Conservation (phyloP, 2,797 vertebrate genomes). For the Agapornis canus region DNA sequence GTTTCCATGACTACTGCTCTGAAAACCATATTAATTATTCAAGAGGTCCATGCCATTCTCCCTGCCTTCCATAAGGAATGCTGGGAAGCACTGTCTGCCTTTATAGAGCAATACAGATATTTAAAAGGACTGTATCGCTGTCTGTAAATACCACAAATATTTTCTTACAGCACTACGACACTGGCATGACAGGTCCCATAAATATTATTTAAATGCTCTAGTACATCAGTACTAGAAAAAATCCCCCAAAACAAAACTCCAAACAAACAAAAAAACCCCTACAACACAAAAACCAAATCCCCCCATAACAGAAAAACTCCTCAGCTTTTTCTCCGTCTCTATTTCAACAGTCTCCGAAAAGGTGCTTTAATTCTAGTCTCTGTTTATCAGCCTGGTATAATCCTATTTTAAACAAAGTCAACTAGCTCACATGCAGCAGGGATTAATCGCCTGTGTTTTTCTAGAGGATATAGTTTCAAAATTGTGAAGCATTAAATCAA, state of each 20-base stretch:
- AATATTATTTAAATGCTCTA: constrained; percentile 64
- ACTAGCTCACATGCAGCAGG: constrained; percentile 15
- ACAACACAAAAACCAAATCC: background rate
- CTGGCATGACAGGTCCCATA: constrained; percentile 32
- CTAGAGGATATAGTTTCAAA: constrained; percentile 34
- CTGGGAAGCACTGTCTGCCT: constrained; percentile 69
- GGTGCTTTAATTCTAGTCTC: constrained; percentile 36
- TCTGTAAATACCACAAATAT: constrained; percentile 64
- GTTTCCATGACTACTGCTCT: constrained; percentile 83
- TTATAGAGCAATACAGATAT: constrained; percentile 69
- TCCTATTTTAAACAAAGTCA: constrained; percentile 64
- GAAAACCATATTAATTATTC: constrained; percentile 84
- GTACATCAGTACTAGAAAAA: background rate
- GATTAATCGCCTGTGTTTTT: constrained; percentile 36
- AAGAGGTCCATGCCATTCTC: constrained; percentile 78
- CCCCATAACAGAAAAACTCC: background rate
- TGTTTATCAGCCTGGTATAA: constrained; percentile 46
- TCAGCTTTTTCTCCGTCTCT: background rate
- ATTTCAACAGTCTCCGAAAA: constrained; percentile 47
- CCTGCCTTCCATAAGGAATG: constrained; percentile 74
- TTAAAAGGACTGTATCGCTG: constrained; percentile 66
- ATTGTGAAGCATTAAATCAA: constrained; percentile 50
- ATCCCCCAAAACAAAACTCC: background rate
- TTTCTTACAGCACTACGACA: constrained; percentile 54
- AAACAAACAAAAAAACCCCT: background rate